These are phyloP conservation scores for Andricus curvator DNA, from an alignment of 2,888 invertebrate genomes.

Conservation along the genomic window DNA sequence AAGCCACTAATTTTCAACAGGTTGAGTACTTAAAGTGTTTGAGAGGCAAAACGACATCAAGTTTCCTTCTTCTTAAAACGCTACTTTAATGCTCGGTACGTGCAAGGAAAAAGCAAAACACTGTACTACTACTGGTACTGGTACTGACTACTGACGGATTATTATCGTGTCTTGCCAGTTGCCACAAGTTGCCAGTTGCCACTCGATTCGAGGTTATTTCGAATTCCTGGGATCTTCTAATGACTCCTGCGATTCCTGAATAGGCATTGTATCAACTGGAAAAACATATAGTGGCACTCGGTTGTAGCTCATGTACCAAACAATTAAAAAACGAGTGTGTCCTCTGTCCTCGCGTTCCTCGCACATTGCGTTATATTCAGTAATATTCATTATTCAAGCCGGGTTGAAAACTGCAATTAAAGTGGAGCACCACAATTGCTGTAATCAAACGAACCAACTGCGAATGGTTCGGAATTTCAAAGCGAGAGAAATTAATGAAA, in stretches of 20 bases:
- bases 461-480: background rate
- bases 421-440: slow-evolving; percentile 3
- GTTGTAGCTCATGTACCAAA: slow-evolving; percentile 21
- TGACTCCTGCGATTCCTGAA: slow-evolving; percentile 36
- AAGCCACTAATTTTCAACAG: slow-evolving; percentile 13
- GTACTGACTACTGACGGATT: background rate
- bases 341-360: slow-evolving; percentile 30
- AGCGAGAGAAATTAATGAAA: too few relatives aligned
- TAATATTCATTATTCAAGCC: background rate
- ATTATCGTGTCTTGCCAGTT: background rate
- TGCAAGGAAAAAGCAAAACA: slow-evolving; percentile 20
- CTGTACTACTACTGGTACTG: background rate
- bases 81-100: slow-evolving; percentile 12
- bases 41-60: slow-evolving; percentile 10
- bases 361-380: slow-evolving; percentile 1
- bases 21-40: background rate
- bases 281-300: background rate
- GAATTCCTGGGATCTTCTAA: slow-evolving; percentile 19
- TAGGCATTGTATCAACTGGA: slow-evolving; percentile 32
- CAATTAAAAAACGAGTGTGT: slow-evolving; percentile 22
- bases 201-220: slow-evolving; percentile 30
- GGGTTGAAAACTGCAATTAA: background rate
- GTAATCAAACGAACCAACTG: background rate
- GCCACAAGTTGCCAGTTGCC: background rate
- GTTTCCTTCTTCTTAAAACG: slow-evolving; percentile 13